Conservation (phyloP, 2,888 invertebrate species). For the Hirtodrosophila alboralis region DNA sequence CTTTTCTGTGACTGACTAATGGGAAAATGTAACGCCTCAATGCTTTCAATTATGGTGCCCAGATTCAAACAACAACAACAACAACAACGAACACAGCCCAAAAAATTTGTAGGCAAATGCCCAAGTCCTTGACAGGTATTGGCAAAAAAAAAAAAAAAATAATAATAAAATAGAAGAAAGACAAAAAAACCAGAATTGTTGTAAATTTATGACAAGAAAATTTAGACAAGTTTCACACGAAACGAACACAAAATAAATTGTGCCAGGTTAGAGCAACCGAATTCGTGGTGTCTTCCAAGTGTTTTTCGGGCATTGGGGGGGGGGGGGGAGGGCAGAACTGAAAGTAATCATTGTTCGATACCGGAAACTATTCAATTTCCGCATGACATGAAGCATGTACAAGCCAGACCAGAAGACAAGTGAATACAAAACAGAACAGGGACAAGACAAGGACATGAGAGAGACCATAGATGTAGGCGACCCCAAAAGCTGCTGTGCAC, state of each 20-base stretch:
- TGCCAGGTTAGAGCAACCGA: neutral
- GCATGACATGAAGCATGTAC: constrained; percentile 68
- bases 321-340: constrained; percentile 3
- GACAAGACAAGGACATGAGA: constrained; percentile 28
- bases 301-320: constrained; percentile 19
- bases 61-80: constrained; percentile 1
- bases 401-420: constrained; percentile 29
- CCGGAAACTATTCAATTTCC: constrained; percentile 82
- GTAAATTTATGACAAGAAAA: constrained; percentile 36
- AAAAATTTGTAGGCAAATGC: constrained; percentile 20
- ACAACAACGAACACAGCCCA: constrained; percentile 4
- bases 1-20: constrained; percentile 23
- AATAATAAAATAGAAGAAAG: too few species aligned
- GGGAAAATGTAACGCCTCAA: constrained; percentile 42
- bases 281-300: constrained; percentile 27
- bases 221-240: constrained; percentile 14
- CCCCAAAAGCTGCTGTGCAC: constrained; percentile 5
- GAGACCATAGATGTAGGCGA: neutral
- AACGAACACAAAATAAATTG: neutral
- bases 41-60: constrained; percentile 61
- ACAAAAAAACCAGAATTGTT: too few species aligned
- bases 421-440: constrained; percentile 20
- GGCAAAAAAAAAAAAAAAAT: constrained; percentile 12
- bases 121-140: constrained; percentile 22
- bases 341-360: constrained; percentile 79